Conservation (phyloP, 1,140 invertebrate species). For the Babylonia areolata region DNA sequence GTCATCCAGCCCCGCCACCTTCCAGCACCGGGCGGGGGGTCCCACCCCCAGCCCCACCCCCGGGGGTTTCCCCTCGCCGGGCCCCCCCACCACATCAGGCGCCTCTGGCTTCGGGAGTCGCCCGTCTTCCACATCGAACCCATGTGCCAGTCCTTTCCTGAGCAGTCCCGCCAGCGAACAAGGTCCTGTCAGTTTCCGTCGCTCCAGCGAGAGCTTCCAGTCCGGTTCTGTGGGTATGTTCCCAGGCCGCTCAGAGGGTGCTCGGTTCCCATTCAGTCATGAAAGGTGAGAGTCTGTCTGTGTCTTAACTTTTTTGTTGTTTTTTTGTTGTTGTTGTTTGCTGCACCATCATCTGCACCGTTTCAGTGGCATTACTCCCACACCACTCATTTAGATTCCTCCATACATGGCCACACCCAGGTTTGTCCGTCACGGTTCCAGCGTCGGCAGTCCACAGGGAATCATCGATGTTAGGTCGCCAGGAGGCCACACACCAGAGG, state of each 20-base stretch:
- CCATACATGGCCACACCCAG: too few relatives aligned
- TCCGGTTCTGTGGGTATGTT: conserved; percentile 36
- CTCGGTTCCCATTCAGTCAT: conserved; percentile 54
- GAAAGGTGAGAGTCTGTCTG: conserved; percentile 40
- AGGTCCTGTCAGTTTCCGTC: conserved; percentile 11
- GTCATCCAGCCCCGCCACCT: conserved; percentile 27
- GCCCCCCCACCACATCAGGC: conserved; percentile 45
- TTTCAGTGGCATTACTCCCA: too few relatives aligned
- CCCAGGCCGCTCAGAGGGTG: conserved; percentile 39
- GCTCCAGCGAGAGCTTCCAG: conserved; percentile 21
- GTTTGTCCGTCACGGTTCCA: too few relatives aligned
- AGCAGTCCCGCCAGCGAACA: not conserved
- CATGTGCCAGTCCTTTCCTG: not conserved
- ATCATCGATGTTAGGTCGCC: too few relatives aligned
- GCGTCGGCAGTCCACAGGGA: too few relatives aligned
- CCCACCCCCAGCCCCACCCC: conserved; percentile 35
- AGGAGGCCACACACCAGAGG: too few relatives aligned
- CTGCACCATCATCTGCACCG: too few relatives aligned
- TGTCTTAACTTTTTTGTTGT: too few relatives aligned
- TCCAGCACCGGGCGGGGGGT: conserved; percentile 39
- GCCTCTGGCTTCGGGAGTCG: conserved; percentile 25
- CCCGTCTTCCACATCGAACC: conserved; percentile 16
- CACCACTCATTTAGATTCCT: too few relatives aligned
- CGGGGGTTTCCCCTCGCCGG: conserved; percentile 46
- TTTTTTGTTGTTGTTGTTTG: too few relatives aligned